Percentiles rank a stretch among this genome's conserved stretches.
These are phyloP conservation scores for Lepidurus apus DNA, from an alignment of 1,140 invertebrate genomes.

Conservation along the genomic window DNA sequence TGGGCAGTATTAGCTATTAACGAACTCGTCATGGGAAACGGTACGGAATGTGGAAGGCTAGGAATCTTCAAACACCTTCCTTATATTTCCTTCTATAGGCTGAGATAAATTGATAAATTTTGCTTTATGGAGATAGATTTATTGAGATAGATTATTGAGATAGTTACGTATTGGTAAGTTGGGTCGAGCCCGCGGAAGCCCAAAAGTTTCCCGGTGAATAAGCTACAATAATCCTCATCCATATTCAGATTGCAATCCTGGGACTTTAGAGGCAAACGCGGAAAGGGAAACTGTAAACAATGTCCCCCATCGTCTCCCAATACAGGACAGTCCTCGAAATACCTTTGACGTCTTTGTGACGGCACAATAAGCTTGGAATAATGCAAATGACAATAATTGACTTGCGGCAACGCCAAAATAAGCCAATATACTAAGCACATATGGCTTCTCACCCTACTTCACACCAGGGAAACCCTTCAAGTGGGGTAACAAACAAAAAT, in stretches of 20 bases:
- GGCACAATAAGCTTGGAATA: background rate
- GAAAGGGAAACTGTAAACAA: conserved; percentile 4
- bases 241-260: background rate
- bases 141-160: no score
- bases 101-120: no score
- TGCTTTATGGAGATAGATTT: no score
- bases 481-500: background rate
- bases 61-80: no score
- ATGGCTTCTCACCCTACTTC: background rate
- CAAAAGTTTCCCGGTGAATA: no score
- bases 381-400: conserved; percentile 14
- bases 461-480: conserved; percentile 1
- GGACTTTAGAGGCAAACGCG: background rate
- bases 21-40: no score
- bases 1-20: no score
- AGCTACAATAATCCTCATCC: background rate
- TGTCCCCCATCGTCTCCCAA: background rate
- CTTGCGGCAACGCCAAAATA: background rate
- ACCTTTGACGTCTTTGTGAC: background rate
- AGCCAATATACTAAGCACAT: background rate
- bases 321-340: no score
- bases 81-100: no score
- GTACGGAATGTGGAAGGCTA: no score
- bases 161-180: no score
- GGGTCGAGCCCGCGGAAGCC: no score